phyloP scores from a whole-genome alignment of 2,797 vertebrate species.

The Gorsachius magnificus region DNA sequence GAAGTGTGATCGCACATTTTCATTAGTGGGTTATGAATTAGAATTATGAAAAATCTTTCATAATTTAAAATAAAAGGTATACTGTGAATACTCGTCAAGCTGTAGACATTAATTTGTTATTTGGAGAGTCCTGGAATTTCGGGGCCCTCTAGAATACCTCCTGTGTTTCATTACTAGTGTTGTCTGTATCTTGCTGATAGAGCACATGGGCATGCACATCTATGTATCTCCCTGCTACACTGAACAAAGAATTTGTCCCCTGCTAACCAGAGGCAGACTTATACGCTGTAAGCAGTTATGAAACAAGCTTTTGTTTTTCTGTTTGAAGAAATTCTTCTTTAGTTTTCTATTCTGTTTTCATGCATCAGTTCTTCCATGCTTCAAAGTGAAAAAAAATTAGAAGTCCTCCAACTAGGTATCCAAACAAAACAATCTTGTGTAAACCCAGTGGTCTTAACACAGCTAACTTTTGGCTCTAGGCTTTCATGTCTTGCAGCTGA shows the following conservation, averaged over 20 bases:
- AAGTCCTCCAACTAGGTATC: constrained; percentile 17
- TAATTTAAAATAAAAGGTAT: background rate
- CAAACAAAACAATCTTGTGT: constrained; percentile 52
- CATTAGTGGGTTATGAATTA: background rate
- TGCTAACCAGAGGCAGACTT: background rate
- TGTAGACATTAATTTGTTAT: background rate
- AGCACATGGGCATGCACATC: background rate
- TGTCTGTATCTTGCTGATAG: background rate
- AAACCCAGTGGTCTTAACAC: constrained; percentile 60
- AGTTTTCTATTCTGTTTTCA: constrained; percentile 1
- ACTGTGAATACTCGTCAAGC: background rate
- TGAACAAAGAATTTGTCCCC: background rate
- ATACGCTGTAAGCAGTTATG: background rate
- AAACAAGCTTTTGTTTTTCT: background rate
- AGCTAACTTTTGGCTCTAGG: constrained; percentile 37
- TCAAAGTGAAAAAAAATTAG: background rate
- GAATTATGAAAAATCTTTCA: too few species aligned
- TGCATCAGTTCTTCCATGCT: background rate
- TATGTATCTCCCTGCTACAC: background rate
- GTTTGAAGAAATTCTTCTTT: background rate
- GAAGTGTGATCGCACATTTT: background rate
- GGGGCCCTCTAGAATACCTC: background rate
- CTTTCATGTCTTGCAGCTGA: constrained; percentile 46
- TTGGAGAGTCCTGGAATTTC: background rate
- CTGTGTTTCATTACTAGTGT: background rate